Base-by-base conservation (phyloP, 2,797 vertebrate genomes). In the Melanotaenia trifasciata region DNA sequence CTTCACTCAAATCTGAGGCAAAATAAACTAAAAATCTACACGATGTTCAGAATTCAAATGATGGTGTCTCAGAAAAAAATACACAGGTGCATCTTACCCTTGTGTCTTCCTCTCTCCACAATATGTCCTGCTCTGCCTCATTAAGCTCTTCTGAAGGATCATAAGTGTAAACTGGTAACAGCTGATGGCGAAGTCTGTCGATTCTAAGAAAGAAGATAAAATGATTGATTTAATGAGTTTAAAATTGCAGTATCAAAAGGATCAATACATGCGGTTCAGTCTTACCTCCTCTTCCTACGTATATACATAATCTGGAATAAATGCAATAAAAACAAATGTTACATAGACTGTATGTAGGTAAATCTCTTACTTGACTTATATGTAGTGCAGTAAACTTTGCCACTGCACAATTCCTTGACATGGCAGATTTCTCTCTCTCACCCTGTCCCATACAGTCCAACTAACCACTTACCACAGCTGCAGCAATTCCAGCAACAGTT, bases 151-250 rank as follows among this genome's bases (percentile, higher is more conserved):
- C 97, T 0, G 97, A 94, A 0, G 98, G 97, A 89, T 99, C 98
- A 0, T 98, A 99, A 4, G 96, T 96, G 80, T 99, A 99, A 84
- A 98, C 94, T 14, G 98, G 97, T 40, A 99, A 93, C 83, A 99
- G 92, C 80, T 98, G 98, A 89, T 98, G 97, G 12, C 97, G 95
- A 24, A 99, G 94, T 57, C 95, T 89, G 91, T 99, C 97, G 16
- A 96, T 94, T 84, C 98, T 99, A 80, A 54, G 33, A 45, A 62
- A 32, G 22, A 38, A 24, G 65, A 68, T 7, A 3, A 36, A 59
- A 1, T 24, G 1, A 59, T 0, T n/a, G 13, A 58, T 36, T 62
- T 3, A 18, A 56, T 9, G 4, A 7, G 32, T 18, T 62, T 13
- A 16, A 18, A 20, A 35, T 45, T 38, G 59, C 22, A 57, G 35